Base-by-base conservation (phyloP, 2,888 invertebrate species). In the Oligia fasciuncula region DNA sequence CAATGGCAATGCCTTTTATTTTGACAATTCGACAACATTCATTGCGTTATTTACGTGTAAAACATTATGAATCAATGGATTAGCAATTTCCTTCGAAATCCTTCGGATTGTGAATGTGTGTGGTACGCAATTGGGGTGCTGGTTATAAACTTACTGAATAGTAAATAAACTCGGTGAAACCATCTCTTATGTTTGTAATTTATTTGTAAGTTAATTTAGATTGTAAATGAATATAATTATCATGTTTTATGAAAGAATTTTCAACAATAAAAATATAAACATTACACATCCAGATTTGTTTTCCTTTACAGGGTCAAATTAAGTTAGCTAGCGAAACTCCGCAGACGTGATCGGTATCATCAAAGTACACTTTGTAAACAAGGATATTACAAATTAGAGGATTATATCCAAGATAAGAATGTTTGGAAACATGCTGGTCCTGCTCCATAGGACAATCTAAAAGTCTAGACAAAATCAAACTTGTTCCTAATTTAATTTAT, bases 161-260 rank as follows among this genome's bases (percentile, higher is more conserved):
- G 14, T 51, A 62, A 63, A 76, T 70, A 66, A 72, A 76, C 69
- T 83, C 76, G 77, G 71, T 73, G 54, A 76, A 83, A 74, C 63
- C 35, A 65, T 63, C 40, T 14, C 19, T 51, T 80, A 80, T 62
- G 68, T 79, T 82, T 89, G 63, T 88, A 89, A 87, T 81, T 88
- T 88, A 89, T 87, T 87, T 80, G 19, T 89, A 88, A 88, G 88
- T 81, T 83, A 83, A 85, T 85, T 79, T 87, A 89, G 88, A 82
- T 76, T 89, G 79, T 89, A 89, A 89, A 88, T 85, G 81, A 84
- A 87, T 87, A 81, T 84, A 46, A 46, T 35, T 43, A 87, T 87
- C 83, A 76, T 82, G 88, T 89, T 88, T 85, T 86, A 85, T 67
- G 79, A 87, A 85, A 80, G 71, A 76, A 90, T 78, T 89, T 83